Percentiles rank a stretch among this genome's conserved stretches.
phyloP scores from a whole-genome alignment of 1,140 invertebrate species.

The Saccostrea echinata region DNA sequence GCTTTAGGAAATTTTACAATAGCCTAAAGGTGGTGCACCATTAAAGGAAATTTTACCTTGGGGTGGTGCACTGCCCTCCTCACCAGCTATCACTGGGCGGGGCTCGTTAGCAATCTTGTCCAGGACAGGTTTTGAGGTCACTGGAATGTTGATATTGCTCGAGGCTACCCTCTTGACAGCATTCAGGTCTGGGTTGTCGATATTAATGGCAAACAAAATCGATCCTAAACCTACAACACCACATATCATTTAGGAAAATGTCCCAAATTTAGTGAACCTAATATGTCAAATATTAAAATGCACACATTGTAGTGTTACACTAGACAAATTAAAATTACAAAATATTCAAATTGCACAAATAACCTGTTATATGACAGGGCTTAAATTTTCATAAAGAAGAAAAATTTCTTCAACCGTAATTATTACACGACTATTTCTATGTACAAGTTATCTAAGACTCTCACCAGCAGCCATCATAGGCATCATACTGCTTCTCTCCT shows the following conservation, averaged over 20 bases:
- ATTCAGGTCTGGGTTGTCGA: constrained; percentile 92
- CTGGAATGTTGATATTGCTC: constrained; percentile 70
- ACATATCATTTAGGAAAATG: neutral
- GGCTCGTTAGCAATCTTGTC: constrained; percentile 69
- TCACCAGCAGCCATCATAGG: constrained; percentile 90
- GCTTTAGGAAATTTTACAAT: too few species aligned
- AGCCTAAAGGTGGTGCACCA: too few species aligned
- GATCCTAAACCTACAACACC: constrained; percentile 86
- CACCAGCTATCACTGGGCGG: constrained; percentile 76
- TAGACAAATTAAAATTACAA: too few species aligned
- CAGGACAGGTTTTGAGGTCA: constrained; percentile 40
- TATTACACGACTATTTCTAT: too few species aligned
- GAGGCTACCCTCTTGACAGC: constrained; percentile 82
- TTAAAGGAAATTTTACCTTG: constrained; percentile 33
- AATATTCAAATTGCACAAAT: too few species aligned
- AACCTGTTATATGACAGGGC: too few species aligned
- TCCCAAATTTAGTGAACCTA: too few species aligned
- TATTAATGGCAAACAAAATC: constrained; percentile 93
- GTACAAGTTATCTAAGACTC: too few species aligned
- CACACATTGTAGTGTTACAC: too few species aligned
- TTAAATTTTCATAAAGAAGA: too few species aligned
- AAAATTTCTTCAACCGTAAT: too few species aligned
- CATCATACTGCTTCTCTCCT: constrained; percentile 87
- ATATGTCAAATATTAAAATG: too few species aligned
- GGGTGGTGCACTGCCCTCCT: constrained; percentile 56